Base-by-base conservation (phyloP, 2,113 vertebrate species). In the Reinhardtius hippoglossoides region DNA sequence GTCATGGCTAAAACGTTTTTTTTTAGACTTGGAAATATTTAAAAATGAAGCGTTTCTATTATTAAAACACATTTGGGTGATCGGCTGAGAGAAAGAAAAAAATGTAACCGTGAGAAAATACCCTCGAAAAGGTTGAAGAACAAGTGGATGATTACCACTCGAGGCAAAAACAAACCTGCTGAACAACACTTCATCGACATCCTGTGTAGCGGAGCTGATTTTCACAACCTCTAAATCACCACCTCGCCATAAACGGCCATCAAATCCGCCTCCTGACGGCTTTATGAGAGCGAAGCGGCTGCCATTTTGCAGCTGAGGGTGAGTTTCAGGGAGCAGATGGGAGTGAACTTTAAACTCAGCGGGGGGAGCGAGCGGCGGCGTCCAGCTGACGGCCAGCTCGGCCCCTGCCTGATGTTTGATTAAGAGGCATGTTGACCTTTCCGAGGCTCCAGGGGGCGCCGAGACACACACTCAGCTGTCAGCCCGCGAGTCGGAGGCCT, bases 391-490 rank as follows among this genome's bases (percentile, higher is more conserved):
- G 90, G 23, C 40, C 9, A 8, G 73, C 57, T 80, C 16, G 81
- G 78, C 74, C 74, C 74, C 74, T 63, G 78, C 87, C 87, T 90
- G 91, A 92, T 92, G 92, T 94, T 93, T 94, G 92, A 94, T 94
- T 91, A 93, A 94, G 92, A 90, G 92, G 87, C 91, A 81, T 46
- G 54, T 65, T 94, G 92, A 94, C 94, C 94, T 94, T 94, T 94
- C 69, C 7, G 35, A 84, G 79, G 83, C 89, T 92, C 87, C 85
- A 78, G 90, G 88, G 91, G 90, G 89, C 73, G 67, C 84, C 69
- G 88, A 88, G 86, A 89, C 84, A 70, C 73, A 74, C 83, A 64
- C 83, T 81, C 79, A 87, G 89, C 92, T 89, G 84, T 89, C 88
- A 88, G 88, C 82, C 67, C 1, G 3, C 12, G 7, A 87, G 81